phyloP scores from a whole-genome alignment of 64 coral and sea anemone species.

The Montipora sp. region DNA sequence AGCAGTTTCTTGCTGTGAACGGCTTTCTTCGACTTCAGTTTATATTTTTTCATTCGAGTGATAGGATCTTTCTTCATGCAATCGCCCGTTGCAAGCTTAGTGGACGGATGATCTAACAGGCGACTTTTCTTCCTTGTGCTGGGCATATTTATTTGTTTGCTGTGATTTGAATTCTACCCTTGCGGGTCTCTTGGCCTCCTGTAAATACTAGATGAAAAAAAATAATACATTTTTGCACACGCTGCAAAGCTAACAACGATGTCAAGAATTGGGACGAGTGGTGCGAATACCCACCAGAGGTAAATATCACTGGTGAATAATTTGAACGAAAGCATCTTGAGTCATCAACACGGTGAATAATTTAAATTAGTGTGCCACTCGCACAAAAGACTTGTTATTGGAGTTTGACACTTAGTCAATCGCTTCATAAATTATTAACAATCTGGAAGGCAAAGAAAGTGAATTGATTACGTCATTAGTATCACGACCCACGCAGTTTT shows the following conservation, averaged over 20 bases:
- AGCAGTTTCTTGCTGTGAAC: constrained; percentile 41
- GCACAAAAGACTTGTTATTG: constrained; percentile 42
- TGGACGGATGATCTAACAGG: constrained; percentile 32
- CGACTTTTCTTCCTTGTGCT: constrained; percentile 64
- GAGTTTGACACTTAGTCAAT: constrained; percentile 13
- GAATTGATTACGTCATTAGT: constrained; percentile 22
- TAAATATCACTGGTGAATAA: constrained; percentile 5
- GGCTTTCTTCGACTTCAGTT: constrained; percentile 48
- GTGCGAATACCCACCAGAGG: background rate
- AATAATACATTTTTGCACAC: background rate
- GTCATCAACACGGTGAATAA: constrained; percentile 42
- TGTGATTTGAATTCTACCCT: constrained; percentile 10
- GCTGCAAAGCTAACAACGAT: background rate
- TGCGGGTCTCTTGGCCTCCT: background rate
- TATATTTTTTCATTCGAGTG: background rate
- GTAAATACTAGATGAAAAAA: background rate
- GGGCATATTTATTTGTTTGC: constrained; percentile 36
- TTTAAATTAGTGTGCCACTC: background rate
- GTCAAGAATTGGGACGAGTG: background rate
- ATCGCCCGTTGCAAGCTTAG: constrained; percentile 28
- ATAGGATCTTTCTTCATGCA: background rate
- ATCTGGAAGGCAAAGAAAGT: background rate
- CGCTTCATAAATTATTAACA: constrained; percentile 44
- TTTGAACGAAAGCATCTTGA: constrained; percentile 31
- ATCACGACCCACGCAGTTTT: constrained; percentile 13